phyloP scores from a whole-genome alignment of 1,140 invertebrate genomes.

The Solen grandis region DNA sequence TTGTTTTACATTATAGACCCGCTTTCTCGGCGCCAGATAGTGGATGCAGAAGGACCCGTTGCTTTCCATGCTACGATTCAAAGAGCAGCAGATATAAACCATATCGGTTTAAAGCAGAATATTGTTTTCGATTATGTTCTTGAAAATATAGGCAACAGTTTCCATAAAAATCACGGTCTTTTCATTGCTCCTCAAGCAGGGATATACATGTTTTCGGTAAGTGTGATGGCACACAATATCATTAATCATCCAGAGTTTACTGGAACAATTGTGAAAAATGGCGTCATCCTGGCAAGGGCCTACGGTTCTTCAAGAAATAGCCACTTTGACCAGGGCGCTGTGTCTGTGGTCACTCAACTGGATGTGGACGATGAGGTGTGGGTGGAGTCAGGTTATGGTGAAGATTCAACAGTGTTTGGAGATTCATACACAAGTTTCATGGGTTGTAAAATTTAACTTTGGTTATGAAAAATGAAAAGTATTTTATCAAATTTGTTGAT shows the following conservation, averaged over 20 bases:
- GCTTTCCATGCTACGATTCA: slow-evolving; percentile 6
- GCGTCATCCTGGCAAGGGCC: neutral
- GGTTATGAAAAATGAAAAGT: too few relatives aligned
- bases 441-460: too few relatives aligned
- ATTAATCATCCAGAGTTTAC: too few relatives aligned
- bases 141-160: neutral
- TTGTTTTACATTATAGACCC: too few relatives aligned
- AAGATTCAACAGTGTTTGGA: too few relatives aligned
- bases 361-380: slow-evolving; percentile 10
- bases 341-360: neutral
- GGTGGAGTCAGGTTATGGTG: too few relatives aligned
- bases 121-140: slow-evolving; percentile 9
- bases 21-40: too few relatives aligned
- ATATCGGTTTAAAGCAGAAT: slow-evolving; percentile 11
- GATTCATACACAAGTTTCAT: too few relatives aligned
- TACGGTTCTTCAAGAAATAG: neutral
- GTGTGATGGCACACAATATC: neutral
- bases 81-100: neutral
- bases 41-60: too few relatives aligned
- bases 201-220: slow-evolving; percentile 24
- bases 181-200: neutral
- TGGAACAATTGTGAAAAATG: slow-evolving; percentile 16
- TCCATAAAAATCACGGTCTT: slow-evolving; percentile 1
- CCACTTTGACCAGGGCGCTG: neutral
- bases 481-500: too few relatives aligned